A percentile compares a stretch with the other conserved stretches of the same genome.
Evolutionary conservation across 1,140 invertebrate species (phyloP).

Genomic region (Thrips palmi): DNA sequence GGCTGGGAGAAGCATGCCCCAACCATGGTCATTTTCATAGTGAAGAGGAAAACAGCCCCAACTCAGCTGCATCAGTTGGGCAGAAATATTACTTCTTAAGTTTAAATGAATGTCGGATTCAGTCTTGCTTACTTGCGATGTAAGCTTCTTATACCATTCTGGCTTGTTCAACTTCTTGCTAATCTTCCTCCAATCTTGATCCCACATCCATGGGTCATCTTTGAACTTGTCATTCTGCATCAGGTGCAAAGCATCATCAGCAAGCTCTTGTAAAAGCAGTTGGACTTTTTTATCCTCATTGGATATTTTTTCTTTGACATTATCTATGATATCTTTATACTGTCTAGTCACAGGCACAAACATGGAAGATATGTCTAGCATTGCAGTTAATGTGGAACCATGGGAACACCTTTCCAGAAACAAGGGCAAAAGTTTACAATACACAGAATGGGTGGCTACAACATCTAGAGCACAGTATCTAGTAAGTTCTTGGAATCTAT

Average conservation of each 20-base stretch:
- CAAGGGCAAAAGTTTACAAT: conserved; percentile 56
- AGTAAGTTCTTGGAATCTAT: conserved; percentile 70
- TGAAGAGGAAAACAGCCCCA: conserved; percentile 91
- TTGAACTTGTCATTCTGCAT: conserved; percentile 58
- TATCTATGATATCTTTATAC: conserved; percentile 71
- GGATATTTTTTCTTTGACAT: conserved; percentile 63
- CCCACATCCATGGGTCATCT: conserved; percentile 88
- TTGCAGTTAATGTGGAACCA: conserved; percentile 87
- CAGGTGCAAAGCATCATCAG: conserved; percentile 66
- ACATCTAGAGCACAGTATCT: conserved; percentile 85
- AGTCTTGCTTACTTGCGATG: no score
- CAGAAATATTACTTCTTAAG: no score
- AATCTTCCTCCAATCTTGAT: conserved; percentile 95
- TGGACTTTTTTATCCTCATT: conserved; percentile 72
- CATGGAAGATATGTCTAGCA: conserved; percentile 78
- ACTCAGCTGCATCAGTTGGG: conserved; percentile 69
- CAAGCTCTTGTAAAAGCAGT: conserved; percentile 54
- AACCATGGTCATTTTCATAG: conserved; percentile 61
- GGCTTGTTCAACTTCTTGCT: no score
- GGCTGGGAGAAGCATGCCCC: conserved; percentile 85
- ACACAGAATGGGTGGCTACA: conserved; percentile 63
- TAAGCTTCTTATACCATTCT: no score
- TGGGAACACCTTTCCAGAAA: conserved; percentile 86
- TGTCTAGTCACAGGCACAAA: conserved; percentile 88
- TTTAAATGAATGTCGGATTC: no score